Evolutionary conservation across 2,888 invertebrate genomes (phyloP), one percentile per base, ranked within the genome.

Genomic region (Agrochola macilenta): DNA sequence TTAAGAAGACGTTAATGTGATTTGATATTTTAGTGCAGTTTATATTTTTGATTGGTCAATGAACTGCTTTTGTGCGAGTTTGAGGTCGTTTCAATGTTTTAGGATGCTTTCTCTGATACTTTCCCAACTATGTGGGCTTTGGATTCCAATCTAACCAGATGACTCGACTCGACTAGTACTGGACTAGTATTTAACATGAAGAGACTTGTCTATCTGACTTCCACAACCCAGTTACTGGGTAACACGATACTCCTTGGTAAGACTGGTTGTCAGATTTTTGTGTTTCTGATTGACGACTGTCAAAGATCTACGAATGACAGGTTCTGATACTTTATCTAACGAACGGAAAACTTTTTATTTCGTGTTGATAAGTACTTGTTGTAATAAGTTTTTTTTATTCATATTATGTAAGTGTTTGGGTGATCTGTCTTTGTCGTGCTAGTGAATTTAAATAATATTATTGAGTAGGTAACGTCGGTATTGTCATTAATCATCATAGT

Each of bases 11-110:
- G 26, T 58, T 46, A 7, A 63, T 54, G 52, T 58, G 39, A 69
- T 72, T 74, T 72, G 7, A 71, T 85, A 63, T 77, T 82, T 74
- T 75, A 78, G 0, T 85, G 73, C 82, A 71, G 63, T 85, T 61
- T 61, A 26, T 73, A 66, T 71, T 78, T 75, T 70, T 66, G 65
- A 35, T 61, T 52, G 75, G 68, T 23, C 79, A 70, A 12, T 86
- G 79, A 83, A 69, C 83, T 74, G 69, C 26, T 35, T 82, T 64
- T 63, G 12, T 57, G 58, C 14, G 35, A 30, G 26, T 74, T 68
- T 52, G 39, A 69, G 69, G 82, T 74, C 71, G 23, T 78, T 69
- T 46, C 23, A 73, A 83, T 83, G 65, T 79, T 69, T 30, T 58
- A 23, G 14, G 26, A 52, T 26, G 39, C 1, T 74, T 72, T 80